Percentiles rank a stretch among this genome's conserved stretches.
phyloP scores from a whole-genome alignment of 2,888 invertebrate species.

The Tortrix viridana region DNA sequence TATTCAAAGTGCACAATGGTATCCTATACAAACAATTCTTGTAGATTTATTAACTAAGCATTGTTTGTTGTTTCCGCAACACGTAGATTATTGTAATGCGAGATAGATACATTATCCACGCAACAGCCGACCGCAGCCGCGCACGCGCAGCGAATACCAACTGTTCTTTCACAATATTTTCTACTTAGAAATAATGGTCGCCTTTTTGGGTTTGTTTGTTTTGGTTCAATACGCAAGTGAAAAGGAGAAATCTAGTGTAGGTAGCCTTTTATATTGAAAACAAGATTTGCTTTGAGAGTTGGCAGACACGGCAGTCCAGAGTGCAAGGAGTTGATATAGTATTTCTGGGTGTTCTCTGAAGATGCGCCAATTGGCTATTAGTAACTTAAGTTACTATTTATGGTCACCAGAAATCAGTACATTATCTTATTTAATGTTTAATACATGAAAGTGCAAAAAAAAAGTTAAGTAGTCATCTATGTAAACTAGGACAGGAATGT shows the following conservation, averaged over 20 bases:
- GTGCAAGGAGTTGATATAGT: too few relatives aligned
- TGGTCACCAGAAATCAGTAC: too few relatives aligned
- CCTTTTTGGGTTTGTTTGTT: conserved; percentile 18
- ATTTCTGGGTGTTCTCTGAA: too few relatives aligned
- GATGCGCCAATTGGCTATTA: too few relatives aligned
- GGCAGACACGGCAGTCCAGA: too few relatives aligned
- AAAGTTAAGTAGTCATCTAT: too few relatives aligned
- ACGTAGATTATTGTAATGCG: conserved; percentile 18
- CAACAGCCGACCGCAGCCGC: conserved; percentile 10
- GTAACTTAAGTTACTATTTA: too few relatives aligned
- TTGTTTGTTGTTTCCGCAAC: conserved; percentile 20
- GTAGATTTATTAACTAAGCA: conserved; percentile 5
- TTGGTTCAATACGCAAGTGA: conserved; percentile 22
- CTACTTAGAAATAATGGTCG: conserved; percentile 21
- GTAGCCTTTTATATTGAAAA: background rate
- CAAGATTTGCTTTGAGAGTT: too few relatives aligned
- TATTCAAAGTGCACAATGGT: background rate
- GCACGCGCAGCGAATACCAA: conserved; percentile 21
- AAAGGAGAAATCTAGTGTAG: conserved; percentile 19
- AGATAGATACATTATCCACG: conserved; percentile 15
- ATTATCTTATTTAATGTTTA: too few relatives aligned
- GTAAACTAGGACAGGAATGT: too few relatives aligned
- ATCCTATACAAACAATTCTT: conserved; percentile 5
- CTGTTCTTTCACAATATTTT: conserved; percentile 35
- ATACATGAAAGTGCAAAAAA: too few relatives aligned